Evolutionary conservation across 2,113 vertebrate genomes (phyloP).

Genomic region (Excalfactoria chinensis): DNA sequence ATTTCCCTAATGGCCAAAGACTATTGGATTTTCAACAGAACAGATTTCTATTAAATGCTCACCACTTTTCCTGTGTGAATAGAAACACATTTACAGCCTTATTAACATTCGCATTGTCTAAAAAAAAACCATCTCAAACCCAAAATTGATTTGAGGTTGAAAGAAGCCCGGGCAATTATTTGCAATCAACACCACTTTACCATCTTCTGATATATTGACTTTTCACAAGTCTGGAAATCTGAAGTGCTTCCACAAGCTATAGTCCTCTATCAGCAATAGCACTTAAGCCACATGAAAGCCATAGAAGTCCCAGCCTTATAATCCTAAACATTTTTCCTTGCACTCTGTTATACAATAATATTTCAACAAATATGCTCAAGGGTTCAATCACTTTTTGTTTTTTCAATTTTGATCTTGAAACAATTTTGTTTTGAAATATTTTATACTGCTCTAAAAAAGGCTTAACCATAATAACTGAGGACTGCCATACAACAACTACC

Average conservation of each 20-base stretch:
- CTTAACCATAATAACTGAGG: neutral
- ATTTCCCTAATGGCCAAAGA: neutral
- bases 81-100: neutral
- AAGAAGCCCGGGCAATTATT: conserved; percentile 4
- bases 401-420: neutral
- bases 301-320: neutral
- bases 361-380: neutral
- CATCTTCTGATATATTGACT: neutral
- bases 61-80: neutral
- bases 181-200: neutral
- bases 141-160: neutral
- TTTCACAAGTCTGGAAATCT: conserved; percentile 1
- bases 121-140: neutral
- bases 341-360: neutral
- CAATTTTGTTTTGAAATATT: neutral
- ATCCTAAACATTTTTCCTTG: neutral
- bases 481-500: neutral
- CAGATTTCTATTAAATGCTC: neutral
- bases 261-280: neutral
- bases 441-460: neutral
- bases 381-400: neutral
- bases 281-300: neutral
- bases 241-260: neutral
- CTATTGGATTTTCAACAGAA: neutral
- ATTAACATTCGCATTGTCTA: neutral